Evolutionary conservation across 2,888 invertebrate genomes (phyloP), one percentile per base, ranked within the genome.

Genomic region (Biston stratarius): DNA sequence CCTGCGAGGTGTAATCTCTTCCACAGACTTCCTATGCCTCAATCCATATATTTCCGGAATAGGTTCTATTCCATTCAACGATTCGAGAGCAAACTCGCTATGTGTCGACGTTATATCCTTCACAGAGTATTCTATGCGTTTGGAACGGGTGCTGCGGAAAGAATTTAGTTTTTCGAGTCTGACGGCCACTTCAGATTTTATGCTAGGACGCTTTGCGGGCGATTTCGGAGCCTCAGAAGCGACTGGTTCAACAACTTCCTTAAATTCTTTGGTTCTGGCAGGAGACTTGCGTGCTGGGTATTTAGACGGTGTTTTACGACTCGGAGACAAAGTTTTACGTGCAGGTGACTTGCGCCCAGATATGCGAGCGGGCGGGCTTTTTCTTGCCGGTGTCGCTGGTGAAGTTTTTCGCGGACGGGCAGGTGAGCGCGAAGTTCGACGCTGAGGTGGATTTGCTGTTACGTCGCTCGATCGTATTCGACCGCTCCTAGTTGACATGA

Each of bases 331-430:
- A n/a, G 65, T 56, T 65, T 94, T 95, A 55, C 94, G 86, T 11
- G 92, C 84, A 14, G 95, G 95, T 34, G 95, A 95, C 76, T 94
- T 94, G 6, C 94, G 90, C 15, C 89, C 85, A 44, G 92, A 63
- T 68, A 64, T 81, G 52, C 88, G 87, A 68, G 84, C 86, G 70
- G 90, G 86, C 42, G 91, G 86, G 73, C 78, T 86, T 83, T 88
- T 90, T 55, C 81, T 80, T 38, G 81, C 73, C 60, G 85, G 85
- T 7, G 92, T 80, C 33, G 80, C 71, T 59, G 86, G 86, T 6
- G 92, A 92, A 82, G 79, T 87, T 87, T 90, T 92, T 58, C 89
- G 83, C 36, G 79, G 81, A 84, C 93, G 88, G 72, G 88, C 91
- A 80, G 94, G 93, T 82, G 94, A 94, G 61, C 94, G 86, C 67